Conservation (phyloP, 1,140 invertebrate species). For the Brachionus paranguensis region DNA sequence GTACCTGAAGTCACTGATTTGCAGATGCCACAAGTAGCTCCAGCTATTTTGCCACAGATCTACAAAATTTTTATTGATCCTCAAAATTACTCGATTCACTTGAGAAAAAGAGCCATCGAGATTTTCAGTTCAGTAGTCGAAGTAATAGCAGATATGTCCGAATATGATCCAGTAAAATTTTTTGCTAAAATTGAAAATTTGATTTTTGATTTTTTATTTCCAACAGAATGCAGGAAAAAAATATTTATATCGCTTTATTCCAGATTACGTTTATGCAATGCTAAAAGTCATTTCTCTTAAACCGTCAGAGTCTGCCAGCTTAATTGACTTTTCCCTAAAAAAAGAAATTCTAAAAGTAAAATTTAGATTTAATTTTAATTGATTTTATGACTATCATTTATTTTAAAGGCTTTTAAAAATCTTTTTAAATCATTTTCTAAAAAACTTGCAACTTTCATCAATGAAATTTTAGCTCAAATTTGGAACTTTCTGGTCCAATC, state of each 20-base stretch:
- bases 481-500: constrained; percentile 68
- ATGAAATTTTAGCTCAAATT: constrained; percentile 64
- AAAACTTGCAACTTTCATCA: constrained; percentile 57
- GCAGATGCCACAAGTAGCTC: constrained; percentile 67
- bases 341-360: constrained; percentile 66
- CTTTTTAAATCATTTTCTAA: constrained; percentile 61
- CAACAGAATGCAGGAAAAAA: constrained; percentile 57
- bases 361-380: neutral
- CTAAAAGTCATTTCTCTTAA: constrained; percentile 60
- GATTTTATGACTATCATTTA: neutral
- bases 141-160: constrained; percentile 60
- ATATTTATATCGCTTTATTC: constrained; percentile 64
- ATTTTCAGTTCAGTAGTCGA: constrained; percentile 63
- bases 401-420: neutral
- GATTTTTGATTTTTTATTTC: neutral
- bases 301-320: constrained; percentile 58
- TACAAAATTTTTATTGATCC: constrained; percentile 65
- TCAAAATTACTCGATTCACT: constrained; percentile 62
- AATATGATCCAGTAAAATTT: constrained; percentile 58
- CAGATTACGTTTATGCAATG: constrained; percentile 67
- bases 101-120: constrained; percentile 63
- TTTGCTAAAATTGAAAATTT: neutral
- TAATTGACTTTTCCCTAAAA: constrained; percentile 65
- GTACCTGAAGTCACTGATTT: constrained; percentile 65
- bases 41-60: constrained; percentile 70